Percentiles rank a stretch among this genome's conserved stretches.
Evolutionary conservation across 2,113 vertebrate species (phyloP).

Genomic region (Rutilus rutilus): DNA sequence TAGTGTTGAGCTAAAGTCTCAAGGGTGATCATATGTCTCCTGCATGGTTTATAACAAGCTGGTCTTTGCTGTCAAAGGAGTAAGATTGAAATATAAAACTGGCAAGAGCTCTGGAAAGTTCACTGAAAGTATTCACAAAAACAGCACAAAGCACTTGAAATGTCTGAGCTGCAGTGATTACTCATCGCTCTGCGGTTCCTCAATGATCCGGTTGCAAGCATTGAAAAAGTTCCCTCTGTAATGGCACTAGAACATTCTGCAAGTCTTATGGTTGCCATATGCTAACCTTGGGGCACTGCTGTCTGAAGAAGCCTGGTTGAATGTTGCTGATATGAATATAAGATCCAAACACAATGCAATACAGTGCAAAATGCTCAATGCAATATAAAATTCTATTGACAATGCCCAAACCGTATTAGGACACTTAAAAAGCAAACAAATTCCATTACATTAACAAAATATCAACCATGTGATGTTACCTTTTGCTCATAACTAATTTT

Average conservation of each 20-base stretch:
- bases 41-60: constrained; percentile 24
- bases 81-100: constrained; percentile 20
- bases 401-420: neutral
- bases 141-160: constrained; percentile 1
- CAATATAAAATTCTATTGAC: neutral
- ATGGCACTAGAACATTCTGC: neutral
- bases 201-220: neutral
- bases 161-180: constrained; percentile 13
- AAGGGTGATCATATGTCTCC: constrained; percentile 28
- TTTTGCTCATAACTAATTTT: neutral
- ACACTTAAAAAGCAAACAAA: neutral
- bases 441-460: neutral
- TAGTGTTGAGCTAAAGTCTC: neutral
- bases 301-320: neutral
- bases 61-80: neutral
- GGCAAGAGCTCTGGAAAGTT: constrained; percentile 18
- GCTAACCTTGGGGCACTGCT: neutral
- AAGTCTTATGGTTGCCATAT: constrained; percentile 3
- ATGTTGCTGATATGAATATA: neutral
- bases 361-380: neutral
- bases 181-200: constrained; percentile 21
- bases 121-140: neutral
- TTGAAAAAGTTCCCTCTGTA: neutral
- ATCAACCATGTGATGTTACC: neutral
- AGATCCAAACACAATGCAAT: neutral